Evolutionary conservation across 2,888 invertebrate genomes (phyloP), one percentile per base, ranked within the genome.

Genomic region (Lysandra coridon): DNA sequence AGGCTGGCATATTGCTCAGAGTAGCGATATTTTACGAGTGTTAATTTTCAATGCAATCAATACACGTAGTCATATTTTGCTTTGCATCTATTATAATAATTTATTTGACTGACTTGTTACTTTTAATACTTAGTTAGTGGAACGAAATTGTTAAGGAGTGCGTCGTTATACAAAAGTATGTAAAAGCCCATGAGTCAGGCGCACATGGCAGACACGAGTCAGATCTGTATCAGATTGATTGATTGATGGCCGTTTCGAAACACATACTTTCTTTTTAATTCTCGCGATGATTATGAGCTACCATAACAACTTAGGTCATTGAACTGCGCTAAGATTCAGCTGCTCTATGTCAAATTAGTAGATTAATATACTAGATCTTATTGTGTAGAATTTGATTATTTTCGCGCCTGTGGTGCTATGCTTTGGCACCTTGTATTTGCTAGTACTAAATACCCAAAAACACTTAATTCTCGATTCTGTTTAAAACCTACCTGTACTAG

Each of bases 221-320:
- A 69, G 69, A 69, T 69, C 33, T 69, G 33, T 69, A 69, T 69
- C 69, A 69, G 69, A 14, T 37, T 69, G 69, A 69, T 69, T 69
- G 69, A 69, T 69, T 69, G 69, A 69, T 37, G 69, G 17, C 33
- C 69, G 69, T 69, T 69, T 69, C 69, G 69, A 69, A 69, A 69
- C 69, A 69, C 64, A 69, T 69, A 69, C 69, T 69, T 69, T 69
- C 69, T 69, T 69, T 69, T 69, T 37, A 37, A 69, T 69, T 37
- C 69, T 64, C 69, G 69, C 69, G n/a, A n/a, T 37, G 33, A 69
- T 69, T 69, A 69, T 69, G 69, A 69, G 69, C 69, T 69, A 69
- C 69, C 14, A 69, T 69, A 69, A 69, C 33, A 69, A 37, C 69
- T 64, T 64, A 30, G 30, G 64, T 64, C 30, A 30, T 30, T 64